Evolutionary conservation across 2,888 invertebrate genomes (phyloP).

Genomic region (Eurytoma californica): DNA sequence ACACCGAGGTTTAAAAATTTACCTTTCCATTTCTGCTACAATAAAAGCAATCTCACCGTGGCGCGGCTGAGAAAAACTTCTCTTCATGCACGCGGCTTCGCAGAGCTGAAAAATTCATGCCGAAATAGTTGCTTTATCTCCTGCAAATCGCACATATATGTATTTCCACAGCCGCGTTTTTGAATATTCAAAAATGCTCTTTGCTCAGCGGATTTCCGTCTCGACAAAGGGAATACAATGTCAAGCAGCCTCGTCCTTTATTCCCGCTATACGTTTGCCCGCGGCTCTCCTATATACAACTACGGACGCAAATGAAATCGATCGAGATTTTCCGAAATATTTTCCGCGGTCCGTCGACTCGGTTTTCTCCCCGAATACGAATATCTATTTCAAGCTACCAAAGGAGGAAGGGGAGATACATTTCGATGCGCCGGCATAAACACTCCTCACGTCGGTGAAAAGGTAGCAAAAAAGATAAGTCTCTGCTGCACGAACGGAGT

Average conservation of each 20-base stretch:
- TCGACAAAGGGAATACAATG: constrained; percentile 23
- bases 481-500: too few species aligned
- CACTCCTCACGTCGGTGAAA: too few species aligned
- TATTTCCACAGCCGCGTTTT: constrained; percentile 13
- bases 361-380: too few species aligned
- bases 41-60: background rate
- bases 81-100: background rate
- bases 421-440: too few species aligned
- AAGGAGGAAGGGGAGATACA: too few species aligned
- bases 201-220: background rate
- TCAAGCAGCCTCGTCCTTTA: background rate
- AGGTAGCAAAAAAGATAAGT: too few species aligned
- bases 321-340: background rate
- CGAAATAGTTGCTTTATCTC: constrained; percentile 9
- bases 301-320: background rate
- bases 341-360: too few species aligned
- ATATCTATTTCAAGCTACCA: too few species aligned
- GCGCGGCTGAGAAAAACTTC: background rate
- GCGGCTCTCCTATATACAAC: too few species aligned
- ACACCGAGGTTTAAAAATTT: too few species aligned
- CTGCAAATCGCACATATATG: background rate
- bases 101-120: constrained; percentile 11
- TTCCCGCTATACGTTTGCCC: too few species aligned
- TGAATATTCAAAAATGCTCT: constrained; percentile 43
- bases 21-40: background rate